Evolutionary conservation across 1,140 invertebrate genomes (phyloP), one percentile per base, ranked within the genome.

Genomic region (Varroa destructor): DNA sequence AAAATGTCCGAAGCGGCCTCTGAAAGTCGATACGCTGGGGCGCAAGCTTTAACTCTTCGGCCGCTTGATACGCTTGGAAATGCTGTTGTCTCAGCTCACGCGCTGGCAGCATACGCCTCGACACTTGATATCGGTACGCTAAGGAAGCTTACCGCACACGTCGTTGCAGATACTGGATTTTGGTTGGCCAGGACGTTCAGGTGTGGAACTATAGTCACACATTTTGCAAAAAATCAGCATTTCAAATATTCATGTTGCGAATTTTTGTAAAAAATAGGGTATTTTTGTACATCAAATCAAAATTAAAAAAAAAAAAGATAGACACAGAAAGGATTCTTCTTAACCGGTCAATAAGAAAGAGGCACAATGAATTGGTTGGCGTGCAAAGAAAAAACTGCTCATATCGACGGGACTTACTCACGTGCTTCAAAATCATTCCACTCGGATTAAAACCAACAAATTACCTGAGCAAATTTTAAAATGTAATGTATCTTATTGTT

Each of bases 151-250:
- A 85, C 86, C 40, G 84, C 84, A 64, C 85, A 87, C 75, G 83
- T 90, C 55, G 85, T 85, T 0, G 85, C 85, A 25, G 89, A 90
- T 76, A 87, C 87, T 0, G 87, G 86, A 4, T 82, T 87, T 75
- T 90, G 88, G 88, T 81, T 90, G 54, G 85, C 86, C 72, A 85
- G 89, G 76, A 84, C 90, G 76, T 90, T 90, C 78, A 87, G 87
- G 87, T 87, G 78, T 75, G 75, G 74, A 51, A 36, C 37, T 56
- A 4, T 72, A 12, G 25, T 36, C 12, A 73, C 64, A 36, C 1
- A 43, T 25, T 25, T 25, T 25, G 25, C 25, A 25, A 25, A 25
- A 25, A 25, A 25, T 25, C 25, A 25, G 25, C 25, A 25, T 25
- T 25, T 25, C 25, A 25, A 25, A 25, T 25, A 25, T 25, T 25